Evolutionary conservation across 2,888 invertebrate species (phyloP).

Genomic region (Amaurobius ferox): DNA sequence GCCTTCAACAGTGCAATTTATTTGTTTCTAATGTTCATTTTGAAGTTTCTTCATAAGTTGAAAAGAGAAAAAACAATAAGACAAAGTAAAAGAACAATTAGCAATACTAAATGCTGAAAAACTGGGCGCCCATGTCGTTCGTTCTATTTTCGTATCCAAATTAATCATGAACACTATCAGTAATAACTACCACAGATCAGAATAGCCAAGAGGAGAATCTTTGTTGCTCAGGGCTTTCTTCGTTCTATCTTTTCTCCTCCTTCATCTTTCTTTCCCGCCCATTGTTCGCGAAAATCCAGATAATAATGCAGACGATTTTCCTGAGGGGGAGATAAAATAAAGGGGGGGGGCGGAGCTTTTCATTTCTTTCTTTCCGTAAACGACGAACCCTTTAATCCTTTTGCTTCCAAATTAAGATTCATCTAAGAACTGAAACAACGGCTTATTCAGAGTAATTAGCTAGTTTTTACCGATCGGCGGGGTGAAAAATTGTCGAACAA

Average conservation of each 20-base stretch:
- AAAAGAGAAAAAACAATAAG: neutral
- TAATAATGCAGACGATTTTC: constrained; percentile 66
- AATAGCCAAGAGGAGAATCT: neutral
- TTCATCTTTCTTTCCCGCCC: constrained; percentile 30
- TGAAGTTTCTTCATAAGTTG: constrained; percentile 12
- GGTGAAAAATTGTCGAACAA: constrained; percentile 70
- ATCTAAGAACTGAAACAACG: constrained; percentile 63
- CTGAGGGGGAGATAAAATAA: constrained; percentile 32
- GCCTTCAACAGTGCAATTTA: constrained; percentile 31
- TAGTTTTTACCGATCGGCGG: constrained; percentile 63
- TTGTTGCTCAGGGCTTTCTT: constrained; percentile 32
- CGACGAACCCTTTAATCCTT: constrained; percentile 66
- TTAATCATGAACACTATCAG: constrained; percentile 62
- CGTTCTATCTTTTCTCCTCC: constrained; percentile 7
- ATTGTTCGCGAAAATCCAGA: constrained; percentile 61
- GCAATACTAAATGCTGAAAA: constrained; percentile 42
- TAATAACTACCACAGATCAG: constrained; percentile 35
- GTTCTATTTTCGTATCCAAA: constrained; percentile 33
- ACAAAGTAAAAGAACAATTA: constrained; percentile 39
- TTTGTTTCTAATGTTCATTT: constrained; percentile 41
- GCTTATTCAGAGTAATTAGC: constrained; percentile 70
- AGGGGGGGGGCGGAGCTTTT: constrained; percentile 23
- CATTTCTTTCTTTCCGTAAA: constrained; percentile 45
- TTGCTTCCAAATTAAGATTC: constrained; percentile 71
- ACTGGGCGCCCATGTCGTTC: neutral